Percentiles rank a stretch among this genome's conserved stretches.
Evolutionary conservation across 2,797 vertebrate species (phyloP).

Genomic region (Eulemur albifrons): DNA sequence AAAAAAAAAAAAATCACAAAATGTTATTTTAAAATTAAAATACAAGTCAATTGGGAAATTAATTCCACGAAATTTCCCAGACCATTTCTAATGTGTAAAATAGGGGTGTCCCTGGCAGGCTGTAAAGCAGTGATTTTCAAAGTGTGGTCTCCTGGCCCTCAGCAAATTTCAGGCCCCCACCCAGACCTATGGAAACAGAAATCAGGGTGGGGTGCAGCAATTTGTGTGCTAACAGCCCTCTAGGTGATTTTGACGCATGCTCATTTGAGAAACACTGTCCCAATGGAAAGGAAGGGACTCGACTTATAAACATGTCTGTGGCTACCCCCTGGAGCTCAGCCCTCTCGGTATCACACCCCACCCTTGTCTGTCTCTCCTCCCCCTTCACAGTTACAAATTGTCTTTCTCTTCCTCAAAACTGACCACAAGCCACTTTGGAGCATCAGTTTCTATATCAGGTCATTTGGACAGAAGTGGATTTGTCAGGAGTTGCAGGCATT

Average conservation of each 20-base stretch:
- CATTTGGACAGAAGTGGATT: not conserved
- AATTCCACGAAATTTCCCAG: no score
- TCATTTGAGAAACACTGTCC: not conserved
- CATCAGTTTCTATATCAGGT: not conserved
- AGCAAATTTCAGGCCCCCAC: not conserved
- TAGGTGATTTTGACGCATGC: no score
- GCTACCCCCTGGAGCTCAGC: not conserved
- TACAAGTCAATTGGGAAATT: not conserved
- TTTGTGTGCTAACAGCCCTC: no score
- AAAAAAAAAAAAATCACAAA: not conserved
- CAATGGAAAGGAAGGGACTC: not conserved
- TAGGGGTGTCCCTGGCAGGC: not conserved
- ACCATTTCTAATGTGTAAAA: not conserved
- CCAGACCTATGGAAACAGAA: not conserved
- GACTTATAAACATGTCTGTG: not conserved
- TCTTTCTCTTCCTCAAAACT: not conserved
- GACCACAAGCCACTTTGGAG: not conserved
- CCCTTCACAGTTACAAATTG: not conserved
- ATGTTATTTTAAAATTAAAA: not conserved
- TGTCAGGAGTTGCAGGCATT: not conserved
- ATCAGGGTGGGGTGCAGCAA: no score
- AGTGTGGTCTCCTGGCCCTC: no score
- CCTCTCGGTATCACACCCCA: accelerated
- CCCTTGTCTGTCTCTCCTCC: not conserved
- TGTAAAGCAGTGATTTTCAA: not conserved